A percentile compares a stretch with the other conserved stretches of the same genome.
phyloP scores from a whole-genome alignment of 2,113 vertebrate genomes.

The Rana temporaria region DNA sequence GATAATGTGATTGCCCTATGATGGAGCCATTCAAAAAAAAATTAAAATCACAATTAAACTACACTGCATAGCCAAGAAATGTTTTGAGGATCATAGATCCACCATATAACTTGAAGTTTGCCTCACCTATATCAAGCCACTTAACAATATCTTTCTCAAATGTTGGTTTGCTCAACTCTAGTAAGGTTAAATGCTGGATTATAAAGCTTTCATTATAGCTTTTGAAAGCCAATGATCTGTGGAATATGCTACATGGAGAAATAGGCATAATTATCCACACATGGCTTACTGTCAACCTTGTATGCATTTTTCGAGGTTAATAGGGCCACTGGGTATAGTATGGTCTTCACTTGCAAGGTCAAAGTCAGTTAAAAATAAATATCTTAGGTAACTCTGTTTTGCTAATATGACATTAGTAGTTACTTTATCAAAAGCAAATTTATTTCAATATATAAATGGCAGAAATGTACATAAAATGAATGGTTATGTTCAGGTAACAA shows the following conservation, averaged over 20 bases:
- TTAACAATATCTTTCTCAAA: no score
- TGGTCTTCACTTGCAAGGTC: conserved; percentile 33
- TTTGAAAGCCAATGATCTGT: conserved; percentile 41
- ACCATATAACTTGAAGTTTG: no score
- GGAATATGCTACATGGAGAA: conserved; percentile 40
- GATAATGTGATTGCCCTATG: no score
- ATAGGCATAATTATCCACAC: conserved; percentile 43
- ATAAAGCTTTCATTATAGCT: conserved; percentile 11
- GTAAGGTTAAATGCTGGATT: conserved; percentile 6
- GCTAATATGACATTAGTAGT: background rate
- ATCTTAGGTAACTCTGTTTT: background rate
- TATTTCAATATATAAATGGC: background rate
- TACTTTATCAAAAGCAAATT: background rate
- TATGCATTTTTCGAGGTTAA: conserved; percentile 43
- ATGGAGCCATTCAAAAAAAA: no score
- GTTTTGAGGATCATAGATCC: no score
- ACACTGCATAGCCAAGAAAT: no score
- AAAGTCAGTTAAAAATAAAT: conserved; percentile 30
- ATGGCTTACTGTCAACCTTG: conserved; percentile 37
- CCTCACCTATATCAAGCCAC: no score
- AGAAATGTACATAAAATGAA: no score
- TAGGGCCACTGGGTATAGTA: conserved; percentile 37
- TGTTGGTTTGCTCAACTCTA: no score
- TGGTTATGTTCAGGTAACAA: no score
- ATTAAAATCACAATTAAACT: no score